Base-by-base conservation (phyloP, 2,113 vertebrate genomes). In the Antidorcas marsupialis region DNA sequence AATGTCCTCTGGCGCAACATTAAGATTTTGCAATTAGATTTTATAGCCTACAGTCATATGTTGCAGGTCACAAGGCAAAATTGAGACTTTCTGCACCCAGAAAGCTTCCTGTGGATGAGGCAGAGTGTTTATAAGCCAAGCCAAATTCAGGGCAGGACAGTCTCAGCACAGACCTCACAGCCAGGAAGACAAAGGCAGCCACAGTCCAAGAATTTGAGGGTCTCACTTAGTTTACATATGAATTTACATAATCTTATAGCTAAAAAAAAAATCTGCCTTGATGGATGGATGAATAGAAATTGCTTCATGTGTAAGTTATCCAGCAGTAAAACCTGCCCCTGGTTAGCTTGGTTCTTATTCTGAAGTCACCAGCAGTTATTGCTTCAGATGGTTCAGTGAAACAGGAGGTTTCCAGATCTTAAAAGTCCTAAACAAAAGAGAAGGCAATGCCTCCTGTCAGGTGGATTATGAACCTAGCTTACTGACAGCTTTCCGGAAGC, bases 1-100 rank as follows among this genome's bases (percentile, higher is more conserved):
- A 93, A 95, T 97, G 95, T 95, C 84, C 71, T 64, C 89, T 96
- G 95, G 91, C 71, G 59, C 83, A 93, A 82, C 94, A 84, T 95
- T 91, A 97, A 91, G 91, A 93, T 89, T 97, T 91, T 93, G 89
- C 96, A 97, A 96, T 97, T 96, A 96, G 96, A 89, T 90, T 98
- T 97, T 96, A 97, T 89, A 94, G 93, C 93, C 53, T 82, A 2
- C 9, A 89, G 87, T 97, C 95, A 92, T 97, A 97, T 92, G 97
- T 90, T 86, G 60, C n/a, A 86, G 83, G 88, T 95, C 95, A 93
- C 55, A 43, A 85, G 91, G 88, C 88, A 97, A 92, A 95, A 93
- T 78, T 33, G 78, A 95, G 59, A 79, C 2, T 83, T 82, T 94
- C 43, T 33, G 17, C 25, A 7, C 45, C 14, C 25, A 3, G 36